Base-by-base conservation (phyloP, 1,140 invertebrate species). In the Adelges cooleyi region DNA sequence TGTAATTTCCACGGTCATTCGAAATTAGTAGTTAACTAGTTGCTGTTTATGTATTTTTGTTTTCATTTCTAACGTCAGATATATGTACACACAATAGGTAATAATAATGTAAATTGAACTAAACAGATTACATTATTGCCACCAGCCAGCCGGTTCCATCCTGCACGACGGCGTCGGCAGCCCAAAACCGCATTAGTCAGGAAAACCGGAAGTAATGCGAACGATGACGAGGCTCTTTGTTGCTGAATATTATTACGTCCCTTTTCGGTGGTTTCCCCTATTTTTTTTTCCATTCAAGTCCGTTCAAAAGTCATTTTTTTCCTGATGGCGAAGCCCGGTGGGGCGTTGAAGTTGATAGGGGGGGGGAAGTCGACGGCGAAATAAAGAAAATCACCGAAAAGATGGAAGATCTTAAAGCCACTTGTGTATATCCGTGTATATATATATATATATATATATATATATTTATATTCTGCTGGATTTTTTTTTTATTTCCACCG, bases 261-360 rank as follows among this genome's bases (percentile, higher is more conserved):
- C 40, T 62, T 62, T 46, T 33, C 10, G 1, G 40, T 22, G 23
- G 38, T 13, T 25, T 62, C 40, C 56, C 56, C 56, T 48, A 62
- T 62, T 62, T 46, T 52, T 51, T 50, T 27, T 53, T n/a, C 11
- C 11, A 33, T 56, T 56, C 23, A 62, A 29, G 56, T 62, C 56
- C 56, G 56, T 62, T 48, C 56, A 46, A 46, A 62, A 62, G 56
- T 62, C 56, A 48, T 62, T 62, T 62, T 62, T 62, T 29, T 42
- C 42, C 27, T n/a, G n/a, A 33, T 11, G 29, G 5, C 11, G 11
- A 33, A 33, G 29, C 11, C 5, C 11, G 29, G 29, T 33, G 29
- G n/a, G n/a, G n/a, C n/a, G n/a, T n/a, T n/a, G n/a, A n/a, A 46
- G 25, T 62, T 4, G 2, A 15, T n/a, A 11, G 15, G 40, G 2